These are phyloP conservation scores for Orientallactaga sibirica DNA, from an alignment of 2,797 vertebrate species.

Conservation along the genomic window DNA sequence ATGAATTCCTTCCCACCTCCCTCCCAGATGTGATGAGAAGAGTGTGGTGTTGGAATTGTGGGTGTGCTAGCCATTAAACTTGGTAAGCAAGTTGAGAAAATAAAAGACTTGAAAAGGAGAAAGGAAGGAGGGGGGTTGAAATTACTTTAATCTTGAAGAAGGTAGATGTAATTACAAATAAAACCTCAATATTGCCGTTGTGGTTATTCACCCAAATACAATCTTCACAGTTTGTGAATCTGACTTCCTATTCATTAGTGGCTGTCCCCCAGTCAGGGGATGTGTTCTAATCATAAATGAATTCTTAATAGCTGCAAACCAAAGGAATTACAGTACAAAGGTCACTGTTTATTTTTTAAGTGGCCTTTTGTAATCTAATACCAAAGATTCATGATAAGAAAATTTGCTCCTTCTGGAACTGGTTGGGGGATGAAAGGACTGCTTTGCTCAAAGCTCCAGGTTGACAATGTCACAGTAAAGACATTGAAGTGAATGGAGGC, in stretches of 20 bases:
- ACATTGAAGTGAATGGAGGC: constrained; percentile 2
- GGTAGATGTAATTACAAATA: constrained; percentile 37
- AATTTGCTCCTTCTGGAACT: constrained; percentile 54
- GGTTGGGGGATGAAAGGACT: constrained; percentile 54
- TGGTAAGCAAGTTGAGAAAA: not conserved
- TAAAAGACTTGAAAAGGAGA: not conserved
- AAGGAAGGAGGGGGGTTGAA: not conserved
- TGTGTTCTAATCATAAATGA: constrained; percentile 70
- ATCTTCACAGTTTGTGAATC: constrained; percentile 75
- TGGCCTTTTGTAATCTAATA: constrained; percentile 61
- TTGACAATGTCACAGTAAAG: constrained; percentile 62
- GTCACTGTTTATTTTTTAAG: constrained; percentile 78
- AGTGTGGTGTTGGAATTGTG: not conserved
- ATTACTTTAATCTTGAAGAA: constrained; percentile 67
- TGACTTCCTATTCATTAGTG: constrained; percentile 69
- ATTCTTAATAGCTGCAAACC: constrained; percentile 76
- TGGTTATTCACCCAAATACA: constrained; percentile 71
- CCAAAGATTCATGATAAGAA: constrained; percentile 69
- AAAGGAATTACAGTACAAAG: constrained; percentile 69
- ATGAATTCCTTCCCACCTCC: not conserved
- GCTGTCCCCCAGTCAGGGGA: constrained; percentile 51
- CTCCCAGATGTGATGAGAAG: not conserved
- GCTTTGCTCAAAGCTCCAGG: constrained; percentile 32
- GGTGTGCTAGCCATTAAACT: not conserved
- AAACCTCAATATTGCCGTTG: constrained; percentile 44